phyloP scores from a whole-genome alignment of 2,113 vertebrate species.

The Platichthys flesus region DNA sequence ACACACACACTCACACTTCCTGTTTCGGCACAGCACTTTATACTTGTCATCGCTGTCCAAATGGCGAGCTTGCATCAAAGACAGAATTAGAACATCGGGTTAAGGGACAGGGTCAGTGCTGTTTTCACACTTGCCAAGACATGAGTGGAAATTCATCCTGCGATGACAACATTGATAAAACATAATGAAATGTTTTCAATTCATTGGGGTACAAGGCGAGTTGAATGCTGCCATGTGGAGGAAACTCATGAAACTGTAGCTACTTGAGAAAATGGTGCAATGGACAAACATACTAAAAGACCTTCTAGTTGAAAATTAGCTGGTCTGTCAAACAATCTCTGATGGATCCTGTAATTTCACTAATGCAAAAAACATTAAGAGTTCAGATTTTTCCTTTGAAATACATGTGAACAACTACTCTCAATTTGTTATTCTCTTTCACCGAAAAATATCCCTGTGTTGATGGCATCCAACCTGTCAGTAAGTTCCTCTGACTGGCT shows the following conservation, averaged over 20 bases:
- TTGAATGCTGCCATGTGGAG: not conserved
- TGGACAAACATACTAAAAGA: not conserved
- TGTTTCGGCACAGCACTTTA: slow-evolving; percentile 72
- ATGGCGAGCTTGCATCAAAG: slow-evolving; percentile 71
- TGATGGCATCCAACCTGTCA: slow-evolving; percentile 38
- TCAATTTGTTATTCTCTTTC: slow-evolving; percentile 3
- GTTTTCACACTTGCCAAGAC: slow-evolving; percentile 57
- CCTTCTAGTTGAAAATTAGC: not conserved
- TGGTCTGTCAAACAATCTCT: not conserved
- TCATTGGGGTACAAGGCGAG: slow-evolving; percentile 13
- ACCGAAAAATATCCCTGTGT: slow-evolving; percentile 6
- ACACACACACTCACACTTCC: slow-evolving; percentile 65
- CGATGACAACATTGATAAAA: slow-evolving; percentile 56
- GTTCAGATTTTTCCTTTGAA: not conserved
- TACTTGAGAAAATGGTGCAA: slow-evolving; percentile 7
- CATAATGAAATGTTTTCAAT: slow-evolving; percentile 45
- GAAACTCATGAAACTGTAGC: not conserved
- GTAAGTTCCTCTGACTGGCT: slow-evolving; percentile 16
- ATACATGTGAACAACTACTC: slow-evolving; percentile 11
- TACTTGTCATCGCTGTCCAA: slow-evolving; percentile 75
- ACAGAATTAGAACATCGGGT: slow-evolving; percentile 62
- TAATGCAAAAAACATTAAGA: not conserved
- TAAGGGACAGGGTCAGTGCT: slow-evolving; percentile 51
- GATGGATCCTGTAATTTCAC: not conserved
- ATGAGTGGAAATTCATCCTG: slow-evolving; percentile 58